Percentiles rank a stretch among this genome's conserved stretches.
Evolutionary conservation across 2,888 invertebrate species (phyloP).

Genomic region (Sarcophaga subvicina): DNA sequence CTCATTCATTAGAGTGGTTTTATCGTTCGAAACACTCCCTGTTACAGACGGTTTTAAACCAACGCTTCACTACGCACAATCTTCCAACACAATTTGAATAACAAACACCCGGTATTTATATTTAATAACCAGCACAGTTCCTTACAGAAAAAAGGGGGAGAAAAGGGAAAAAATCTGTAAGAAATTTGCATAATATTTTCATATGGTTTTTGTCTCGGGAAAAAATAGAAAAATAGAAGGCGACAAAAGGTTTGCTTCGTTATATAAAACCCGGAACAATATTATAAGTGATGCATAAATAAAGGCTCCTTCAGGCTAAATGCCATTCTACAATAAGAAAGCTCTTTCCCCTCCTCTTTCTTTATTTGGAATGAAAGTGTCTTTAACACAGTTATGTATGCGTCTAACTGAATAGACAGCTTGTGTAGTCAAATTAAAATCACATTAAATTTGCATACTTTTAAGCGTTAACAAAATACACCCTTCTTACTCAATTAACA

Average conservation of each 20-base stretch:
- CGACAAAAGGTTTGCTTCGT: constrained; percentile 9
- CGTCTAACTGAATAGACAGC: constrained; percentile 63
- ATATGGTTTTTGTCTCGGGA: constrained; percentile 43
- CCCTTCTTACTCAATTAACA: not conserved
- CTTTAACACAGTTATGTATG: constrained; percentile 50
- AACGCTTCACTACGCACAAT: too few relatives aligned
- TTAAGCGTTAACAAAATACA: constrained; percentile 53
- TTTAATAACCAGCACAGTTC: constrained; percentile 39
- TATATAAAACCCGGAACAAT: constrained; percentile 54
- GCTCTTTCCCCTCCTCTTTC: not conserved
- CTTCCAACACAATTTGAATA: constrained; percentile 39
- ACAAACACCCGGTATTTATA: constrained; percentile 49
- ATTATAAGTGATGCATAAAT: constrained; percentile 66
- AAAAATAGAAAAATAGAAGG: not conserved
- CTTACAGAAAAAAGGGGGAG: not conserved
- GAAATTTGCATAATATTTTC: constrained; percentile 66
- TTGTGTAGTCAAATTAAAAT: constrained; percentile 76
- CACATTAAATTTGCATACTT: constrained; percentile 77
- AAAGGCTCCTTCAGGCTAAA: constrained; percentile 65
- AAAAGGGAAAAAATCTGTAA: not conserved
- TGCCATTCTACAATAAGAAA: constrained; percentile 41
- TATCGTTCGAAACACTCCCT: constrained; percentile 18
- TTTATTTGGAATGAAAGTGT: constrained; percentile 19
- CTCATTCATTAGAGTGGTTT: constrained; percentile 53
- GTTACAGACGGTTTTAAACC: not conserved